Base-by-base conservation (phyloP, 2,888 invertebrate genomes). In the Quadroppia sp. region DNA sequence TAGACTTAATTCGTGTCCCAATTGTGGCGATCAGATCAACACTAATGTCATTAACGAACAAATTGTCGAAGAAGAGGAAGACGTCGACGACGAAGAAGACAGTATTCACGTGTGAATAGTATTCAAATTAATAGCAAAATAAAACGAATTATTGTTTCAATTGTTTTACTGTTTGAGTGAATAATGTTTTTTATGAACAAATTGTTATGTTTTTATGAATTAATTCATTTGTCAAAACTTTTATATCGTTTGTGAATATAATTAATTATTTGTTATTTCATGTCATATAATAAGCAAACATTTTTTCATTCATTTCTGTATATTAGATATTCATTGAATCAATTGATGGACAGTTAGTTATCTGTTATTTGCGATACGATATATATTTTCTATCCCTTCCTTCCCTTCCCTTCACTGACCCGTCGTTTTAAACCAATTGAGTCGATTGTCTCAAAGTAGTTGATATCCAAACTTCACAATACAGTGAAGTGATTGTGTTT, bases 21-120 rank as follows among this genome's bases (percentile, higher is more conserved):
- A 67, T 67, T 67, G 67, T 67, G 67, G 67, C 36, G 67, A 67
- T 42, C 67, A 42, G 32, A 20, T 67, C n/a, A 42, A 23, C 3
- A 23, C 11, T 13, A 67, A 36, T 4, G 23, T 67, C n/a, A 30
- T 42, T 11, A 23, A 42, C 23, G 67, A 67, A 1, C 20, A 28
- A n/a, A 42, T 67, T 13, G 32, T 20, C 15, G 67, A 67, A 67
- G 67, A 67, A 42, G 67, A 67, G 2, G 23, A 36, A 23, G 67
- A 67, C 1, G 3, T 67, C 30, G 67, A 67, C 1, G 3, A 42
- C 30, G 59, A 59, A 15, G 40, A 67, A 23, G 42, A 67, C 42
- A 67, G 67, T n/a, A 67, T 67, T 17, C 23, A 67, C 25, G 25
- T 36, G 1, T 42, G 28, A 32, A 13, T 23, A 25, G 25, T 23